Base-by-base conservation (phyloP, 2,888 invertebrate species). In the Dryobota labecula region DNA sequence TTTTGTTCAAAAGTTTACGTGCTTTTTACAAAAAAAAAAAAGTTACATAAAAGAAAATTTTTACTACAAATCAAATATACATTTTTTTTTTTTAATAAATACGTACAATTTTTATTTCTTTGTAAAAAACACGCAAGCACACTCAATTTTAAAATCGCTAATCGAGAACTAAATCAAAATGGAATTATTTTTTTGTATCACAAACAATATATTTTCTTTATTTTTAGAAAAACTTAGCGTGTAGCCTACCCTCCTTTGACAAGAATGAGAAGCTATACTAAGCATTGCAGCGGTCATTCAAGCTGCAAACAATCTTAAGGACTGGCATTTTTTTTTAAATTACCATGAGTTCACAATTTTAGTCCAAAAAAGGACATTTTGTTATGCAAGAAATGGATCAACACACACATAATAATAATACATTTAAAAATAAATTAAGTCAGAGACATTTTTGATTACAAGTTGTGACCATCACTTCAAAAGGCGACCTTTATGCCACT, bases 131-230 rank as follows among this genome's bases (percentile, higher is more conserved):
- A 75, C 78, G 70, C 9, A 30, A 79, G 76, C 78, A 70, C 74
- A 89, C 87, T 88, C 90, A 90, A 87, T 75, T 85, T 74, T 64
- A 68, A 78, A 74, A 71, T 61, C 75, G 69, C 84, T 84, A 84
- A 85, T 87, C 80, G 83, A 86, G 51, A 90, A 90, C 93, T 93
- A 94, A 92, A 86, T 85, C 88, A 94, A 94, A 94, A 95, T 94
- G 94, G 95, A 94, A 95, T 94, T 79, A 70, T 88, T 89, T 90
- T 86, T 89, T 90, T 91, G 84, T 94, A 95, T 95, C 95, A 95
- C 95, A 95, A 84, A 84, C 82, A 80, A 69, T 74, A 61, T 60
- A 54, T 78, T 78, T 67, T 60, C 61, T 58, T 38, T 69, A 56
- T 61, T 66, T 73, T 41, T 20, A 13, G 11, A 36, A 57, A 63